Conservation (phyloP, 2,888 invertebrate species). For the Tubulanus polymorphus region DNA sequence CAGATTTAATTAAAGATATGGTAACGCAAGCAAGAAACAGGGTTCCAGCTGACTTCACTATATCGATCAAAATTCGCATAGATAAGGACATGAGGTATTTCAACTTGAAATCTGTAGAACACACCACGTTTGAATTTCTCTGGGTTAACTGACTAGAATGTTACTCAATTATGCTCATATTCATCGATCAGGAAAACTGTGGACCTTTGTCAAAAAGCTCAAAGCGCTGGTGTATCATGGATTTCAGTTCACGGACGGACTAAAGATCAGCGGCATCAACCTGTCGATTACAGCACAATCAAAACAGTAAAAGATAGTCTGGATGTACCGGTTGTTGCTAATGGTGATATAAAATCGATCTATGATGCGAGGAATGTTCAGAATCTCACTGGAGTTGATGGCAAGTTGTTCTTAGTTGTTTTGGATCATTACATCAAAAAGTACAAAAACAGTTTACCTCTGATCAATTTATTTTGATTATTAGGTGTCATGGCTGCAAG, state of each 20-base stretch:
- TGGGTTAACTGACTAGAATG: too few relatives aligned
- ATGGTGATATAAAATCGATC: conserved; percentile 79
- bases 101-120: too few relatives aligned
- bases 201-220: conserved; percentile 72
- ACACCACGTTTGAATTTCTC: too few relatives aligned
- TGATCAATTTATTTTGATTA: too few relatives aligned
- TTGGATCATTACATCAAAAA: neutral
- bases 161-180: neutral
- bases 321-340: conserved; percentile 82
- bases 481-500: conserved; percentile 85
- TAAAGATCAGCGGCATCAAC: conserved; percentile 70
- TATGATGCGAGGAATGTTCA: conserved; percentile 69
- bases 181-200: conserved; percentile 61
- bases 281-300: conserved; percentile 67
- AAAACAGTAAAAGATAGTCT: conserved; percentile 68
- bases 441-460: neutral
- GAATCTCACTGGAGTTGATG: conserved; percentile 64
- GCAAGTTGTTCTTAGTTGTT: too few relatives aligned
- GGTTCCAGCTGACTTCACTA: conserved; percentile 71
- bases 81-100: conserved; percentile 64
- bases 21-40: conserved; percentile 71
- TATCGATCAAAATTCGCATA: conserved; percentile 89
- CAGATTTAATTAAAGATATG: conserved; percentile 78
- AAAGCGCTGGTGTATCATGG: conserved; percentile 82
- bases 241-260: conserved; percentile 89